These are phyloP conservation scores for Paraplagusia blochii DNA, from an alignment of 2,113 vertebrate species.

Conservation along the genomic window DNA sequence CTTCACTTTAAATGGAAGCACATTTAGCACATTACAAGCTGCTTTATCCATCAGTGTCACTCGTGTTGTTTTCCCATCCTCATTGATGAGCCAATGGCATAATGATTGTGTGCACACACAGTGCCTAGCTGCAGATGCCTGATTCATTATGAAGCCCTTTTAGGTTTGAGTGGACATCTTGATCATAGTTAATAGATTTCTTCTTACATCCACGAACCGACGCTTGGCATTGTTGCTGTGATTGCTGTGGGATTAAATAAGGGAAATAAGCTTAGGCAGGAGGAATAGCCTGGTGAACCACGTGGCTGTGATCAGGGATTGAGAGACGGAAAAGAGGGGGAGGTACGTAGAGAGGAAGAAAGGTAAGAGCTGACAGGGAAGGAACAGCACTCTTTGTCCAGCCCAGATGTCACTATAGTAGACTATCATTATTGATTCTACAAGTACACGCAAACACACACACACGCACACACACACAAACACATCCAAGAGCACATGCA, in stretches of 20 bases:
- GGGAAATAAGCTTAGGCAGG: conserved; percentile 69
- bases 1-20: conserved; percentile 22
- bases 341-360: conserved; percentile 26
- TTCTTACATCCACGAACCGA: conserved; percentile 28
- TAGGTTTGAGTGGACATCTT: conserved; percentile 40
- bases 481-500: background rate
- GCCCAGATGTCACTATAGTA: conserved; percentile 68
- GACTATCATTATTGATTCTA: conserved; percentile 64
- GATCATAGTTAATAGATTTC: conserved; percentile 68
- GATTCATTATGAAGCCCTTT: conserved; percentile 57
- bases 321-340: conserved; percentile 19
- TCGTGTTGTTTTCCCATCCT: conserved; percentile 42
- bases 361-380: conserved; percentile 30
- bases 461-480: conserved; percentile 19
- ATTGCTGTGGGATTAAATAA: conserved; percentile 71
- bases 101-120: conserved; percentile 9
- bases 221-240: conserved; percentile 56
- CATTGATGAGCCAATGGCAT: conserved; percentile 58
- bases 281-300: conserved; percentile 63
- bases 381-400: conserved; percentile 58
- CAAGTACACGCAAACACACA: conserved; percentile 38
- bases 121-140: conserved; percentile 12
- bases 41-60: conserved; percentile 33
- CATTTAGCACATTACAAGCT: conserved; percentile 21
- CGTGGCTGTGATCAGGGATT: conserved; percentile 63